A percentile compares a stretch with the other conserved stretches of the same genome.
Conservation (phyloP, 2,113 vertebrate genomes). For the Ploceus nigricollis region DNA sequence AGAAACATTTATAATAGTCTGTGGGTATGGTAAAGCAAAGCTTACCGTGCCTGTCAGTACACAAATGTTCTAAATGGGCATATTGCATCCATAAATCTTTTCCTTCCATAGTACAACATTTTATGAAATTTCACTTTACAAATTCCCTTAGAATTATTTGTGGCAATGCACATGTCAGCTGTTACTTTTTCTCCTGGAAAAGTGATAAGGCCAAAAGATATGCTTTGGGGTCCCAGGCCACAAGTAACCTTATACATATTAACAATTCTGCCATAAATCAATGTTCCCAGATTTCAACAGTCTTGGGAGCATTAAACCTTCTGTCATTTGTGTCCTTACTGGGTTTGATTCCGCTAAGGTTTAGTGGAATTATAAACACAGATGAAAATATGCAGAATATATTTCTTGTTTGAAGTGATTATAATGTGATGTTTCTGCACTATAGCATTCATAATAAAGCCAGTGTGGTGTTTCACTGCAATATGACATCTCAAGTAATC, state of each 20-base stretch:
- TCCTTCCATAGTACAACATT: background rate
- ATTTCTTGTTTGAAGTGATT: conserved; percentile 76
- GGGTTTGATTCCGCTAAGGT: conserved; percentile 71
- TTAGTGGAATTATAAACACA: conserved; percentile 75
- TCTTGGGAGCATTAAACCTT: conserved; percentile 63
- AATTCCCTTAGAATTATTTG: conserved; percentile 13
- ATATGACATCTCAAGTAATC: conserved; percentile 72
- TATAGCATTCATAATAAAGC: conserved; percentile 72
- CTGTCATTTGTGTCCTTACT: conserved; percentile 64
- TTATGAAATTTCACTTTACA: conserved; percentile 35
- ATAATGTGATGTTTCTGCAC: conserved; percentile 72
- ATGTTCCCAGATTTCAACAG: conserved; percentile 47
- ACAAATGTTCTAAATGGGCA: background rate
- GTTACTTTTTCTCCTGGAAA: conserved; percentile 62
- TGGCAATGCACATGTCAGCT: background rate
- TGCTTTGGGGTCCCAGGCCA: conserved; percentile 59
- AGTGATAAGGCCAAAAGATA: conserved; percentile 63
- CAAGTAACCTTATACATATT: conserved; percentile 68
- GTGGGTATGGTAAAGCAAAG: background rate
- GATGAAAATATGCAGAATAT: conserved; percentile 73
- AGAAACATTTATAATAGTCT: background rate
- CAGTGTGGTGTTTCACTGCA: conserved; percentile 52
- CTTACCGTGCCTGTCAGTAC: background rate
- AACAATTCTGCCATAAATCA: conserved; percentile 63
- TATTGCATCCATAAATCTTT: background rate